Conservation (phyloP, 2,113 vertebrate species). For the Tretioscincus oriximinensis region DNA sequence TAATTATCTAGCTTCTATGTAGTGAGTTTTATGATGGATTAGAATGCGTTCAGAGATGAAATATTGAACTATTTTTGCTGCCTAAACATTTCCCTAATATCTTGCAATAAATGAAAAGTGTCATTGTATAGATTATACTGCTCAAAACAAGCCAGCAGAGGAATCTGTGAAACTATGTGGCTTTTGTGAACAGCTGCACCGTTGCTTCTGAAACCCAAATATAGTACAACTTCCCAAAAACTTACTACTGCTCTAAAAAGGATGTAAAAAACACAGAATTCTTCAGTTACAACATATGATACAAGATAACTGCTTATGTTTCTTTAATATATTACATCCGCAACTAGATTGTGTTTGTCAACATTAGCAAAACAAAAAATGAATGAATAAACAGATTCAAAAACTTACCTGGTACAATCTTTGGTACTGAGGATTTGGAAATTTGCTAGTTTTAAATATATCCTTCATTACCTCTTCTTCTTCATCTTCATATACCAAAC, state of each 20-base stretch:
- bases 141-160: not conserved
- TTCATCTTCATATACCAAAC: constrained; percentile 80
- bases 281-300: not conserved
- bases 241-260: not conserved
- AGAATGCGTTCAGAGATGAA: not conserved
- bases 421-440: constrained; percentile 93
- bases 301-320: not conserved
- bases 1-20: not conserved
- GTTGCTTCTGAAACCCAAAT: not conserved
- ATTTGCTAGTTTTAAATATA: constrained; percentile 83
- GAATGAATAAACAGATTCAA: not conserved
- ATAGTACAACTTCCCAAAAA: not conserved
- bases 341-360: not conserved
- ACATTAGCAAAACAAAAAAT: not conserved
- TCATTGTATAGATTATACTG: not conserved
- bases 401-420: constrained; percentile 90
- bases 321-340: not conserved
- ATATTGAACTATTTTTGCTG: constrained; percentile 7
- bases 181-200: not conserved
- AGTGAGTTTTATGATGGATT: not conserved
- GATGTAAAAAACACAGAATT: not conserved
- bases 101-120: not conserved
- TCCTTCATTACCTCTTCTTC: constrained; percentile 78
- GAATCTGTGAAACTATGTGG: not conserved
- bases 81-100: not conserved